phyloP scores from a whole-genome alignment of 2,113 vertebrate genomes.

The Eretmodus cyanostictus region DNA sequence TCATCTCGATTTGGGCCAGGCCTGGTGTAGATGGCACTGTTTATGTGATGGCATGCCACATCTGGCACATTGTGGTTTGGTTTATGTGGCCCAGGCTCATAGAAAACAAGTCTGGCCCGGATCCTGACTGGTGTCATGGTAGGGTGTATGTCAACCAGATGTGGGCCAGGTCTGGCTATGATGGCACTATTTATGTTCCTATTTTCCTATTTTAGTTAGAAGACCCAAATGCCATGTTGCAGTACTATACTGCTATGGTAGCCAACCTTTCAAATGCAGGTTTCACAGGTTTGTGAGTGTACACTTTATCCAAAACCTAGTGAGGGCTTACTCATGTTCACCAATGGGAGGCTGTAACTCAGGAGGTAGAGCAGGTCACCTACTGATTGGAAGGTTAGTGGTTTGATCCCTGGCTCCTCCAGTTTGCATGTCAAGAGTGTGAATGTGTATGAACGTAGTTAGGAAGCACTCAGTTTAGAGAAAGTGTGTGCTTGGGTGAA shows the following conservation, averaged over 20 bases:
- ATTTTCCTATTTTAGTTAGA: not conserved
- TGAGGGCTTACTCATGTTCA: not conserved
- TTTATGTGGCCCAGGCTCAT: not conserved
- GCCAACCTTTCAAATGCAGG: not conserved
- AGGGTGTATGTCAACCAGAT: not conserved
- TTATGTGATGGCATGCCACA: not conserved
- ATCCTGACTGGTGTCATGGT: not conserved
- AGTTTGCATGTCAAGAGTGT: not conserved
- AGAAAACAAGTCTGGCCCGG: not conserved
- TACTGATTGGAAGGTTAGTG: not conserved
- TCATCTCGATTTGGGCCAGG: not conserved
- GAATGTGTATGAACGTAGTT: not conserved
- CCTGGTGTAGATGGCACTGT: not conserved
- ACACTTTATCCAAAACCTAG: not conserved
- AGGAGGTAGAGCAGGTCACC: not conserved
- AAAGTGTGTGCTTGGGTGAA: too few relatives aligned
- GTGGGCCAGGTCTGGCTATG: not conserved
- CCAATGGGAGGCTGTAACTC: not conserved
- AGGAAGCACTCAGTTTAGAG: too few relatives aligned
- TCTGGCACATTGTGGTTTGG: not conserved
- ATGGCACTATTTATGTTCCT: not conserved
- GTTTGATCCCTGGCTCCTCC: not conserved
- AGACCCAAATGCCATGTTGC: not conserved
- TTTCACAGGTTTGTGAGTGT: not conserved
- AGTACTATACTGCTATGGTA: rapidly evolving